These are phyloP conservation scores for Orycteropus afer DNA, from an alignment of 2,113 vertebrate species.

Conservation along the genomic window DNA sequence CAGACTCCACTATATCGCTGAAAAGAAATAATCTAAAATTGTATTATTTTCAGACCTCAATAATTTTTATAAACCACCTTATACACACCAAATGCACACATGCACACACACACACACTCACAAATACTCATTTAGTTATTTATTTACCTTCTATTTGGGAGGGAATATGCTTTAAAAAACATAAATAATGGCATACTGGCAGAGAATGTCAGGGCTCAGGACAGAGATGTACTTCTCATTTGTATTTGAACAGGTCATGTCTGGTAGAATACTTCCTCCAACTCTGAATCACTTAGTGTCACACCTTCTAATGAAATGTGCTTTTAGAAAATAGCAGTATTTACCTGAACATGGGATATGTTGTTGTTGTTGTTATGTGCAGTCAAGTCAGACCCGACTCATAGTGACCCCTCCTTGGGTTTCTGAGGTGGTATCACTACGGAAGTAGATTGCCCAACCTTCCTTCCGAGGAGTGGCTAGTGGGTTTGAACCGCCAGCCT, in stretches of 20 bases:
- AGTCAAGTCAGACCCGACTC: too few relatives aligned
- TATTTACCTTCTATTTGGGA: neutral
- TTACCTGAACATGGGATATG: neutral
- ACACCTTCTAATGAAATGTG: neutral
- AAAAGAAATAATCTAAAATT: slow-evolving; percentile 28
- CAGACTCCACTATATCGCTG: neutral
- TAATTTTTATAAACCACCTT: neutral
- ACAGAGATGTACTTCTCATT: neutral
- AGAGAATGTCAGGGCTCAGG: neutral
- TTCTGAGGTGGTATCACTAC: too few relatives aligned
- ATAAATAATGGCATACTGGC: neutral
- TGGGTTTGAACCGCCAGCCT: too few relatives aligned
- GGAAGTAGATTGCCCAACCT: too few relatives aligned
- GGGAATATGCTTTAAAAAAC: neutral
- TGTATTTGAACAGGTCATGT: neutral
- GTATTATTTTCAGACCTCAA: neutral
- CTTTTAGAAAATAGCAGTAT: neutral
- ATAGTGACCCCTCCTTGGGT: too few relatives aligned
- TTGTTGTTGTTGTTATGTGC: too few relatives aligned
- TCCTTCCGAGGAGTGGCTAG: too few relatives aligned
- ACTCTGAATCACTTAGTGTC: neutral
- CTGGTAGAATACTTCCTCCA: neutral
- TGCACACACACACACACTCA: neutral
- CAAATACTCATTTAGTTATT: neutral
- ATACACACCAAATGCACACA: neutral